Conservation (phyloP, 1,140 invertebrate genomes). For the Lepidurus packardi region DNA sequence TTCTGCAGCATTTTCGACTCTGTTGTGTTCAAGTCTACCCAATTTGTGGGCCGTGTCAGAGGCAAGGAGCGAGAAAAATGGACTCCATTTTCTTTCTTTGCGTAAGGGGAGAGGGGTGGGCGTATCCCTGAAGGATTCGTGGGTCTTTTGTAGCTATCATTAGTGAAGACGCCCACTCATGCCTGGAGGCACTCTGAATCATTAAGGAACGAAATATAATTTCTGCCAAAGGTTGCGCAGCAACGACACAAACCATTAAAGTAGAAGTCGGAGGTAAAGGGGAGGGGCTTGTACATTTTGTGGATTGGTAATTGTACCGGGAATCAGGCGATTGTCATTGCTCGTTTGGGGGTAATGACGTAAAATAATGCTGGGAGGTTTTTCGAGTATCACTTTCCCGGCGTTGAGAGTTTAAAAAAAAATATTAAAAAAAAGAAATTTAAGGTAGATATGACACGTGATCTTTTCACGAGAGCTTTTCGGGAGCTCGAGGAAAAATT, state of each 20-base stretch:
- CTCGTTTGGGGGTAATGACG: no score
- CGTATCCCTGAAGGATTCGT: slow-evolving; percentile 4
- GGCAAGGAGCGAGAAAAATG: slow-evolving; percentile 2
- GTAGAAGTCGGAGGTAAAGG: background rate
- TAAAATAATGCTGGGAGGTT: no score
- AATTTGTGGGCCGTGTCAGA: background rate
- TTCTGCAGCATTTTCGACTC: background rate
- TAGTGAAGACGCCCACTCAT: background rate
- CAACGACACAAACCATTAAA: background rate
- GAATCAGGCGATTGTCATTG: no score
- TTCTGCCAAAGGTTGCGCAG: background rate
- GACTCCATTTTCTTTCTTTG: background rate
- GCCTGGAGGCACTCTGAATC: background rate
- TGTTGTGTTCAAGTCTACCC: background rate
- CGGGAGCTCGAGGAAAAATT: no score
- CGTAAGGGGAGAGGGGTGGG: background rate
- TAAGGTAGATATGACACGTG: no score
- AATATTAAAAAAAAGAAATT: no score
- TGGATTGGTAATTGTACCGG: no score
- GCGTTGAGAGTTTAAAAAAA: no score
- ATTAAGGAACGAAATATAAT: slow-evolving; percentile 10
- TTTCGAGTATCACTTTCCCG: no score
- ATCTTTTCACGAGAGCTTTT: no score
- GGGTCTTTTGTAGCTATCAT: slow-evolving; percentile 9
- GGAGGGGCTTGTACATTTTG: background rate